phyloP scores from a whole-genome alignment of 2,888 invertebrate genomes.

The Drosophila pseudotalamancana region DNA sequence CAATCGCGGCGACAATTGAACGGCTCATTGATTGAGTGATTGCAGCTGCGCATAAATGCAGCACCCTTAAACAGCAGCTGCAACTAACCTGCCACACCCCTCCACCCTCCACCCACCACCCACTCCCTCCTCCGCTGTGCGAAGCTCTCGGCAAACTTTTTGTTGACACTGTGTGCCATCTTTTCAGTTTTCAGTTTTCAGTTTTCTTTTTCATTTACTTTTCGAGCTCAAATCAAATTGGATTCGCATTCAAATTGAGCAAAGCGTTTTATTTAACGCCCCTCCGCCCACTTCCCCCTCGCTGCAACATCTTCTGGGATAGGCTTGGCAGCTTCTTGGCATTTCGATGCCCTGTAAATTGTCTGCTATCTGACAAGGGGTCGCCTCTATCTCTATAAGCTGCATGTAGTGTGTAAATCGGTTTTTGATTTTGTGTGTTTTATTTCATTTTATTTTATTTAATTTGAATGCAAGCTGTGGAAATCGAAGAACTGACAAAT shows the following conservation, averaged over 20 bases:
- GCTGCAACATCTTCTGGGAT: constrained; percentile 5
- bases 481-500: too few species aligned
- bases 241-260: constrained; percentile 73
- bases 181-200: constrained; percentile 42
- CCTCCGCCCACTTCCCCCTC: not conserved
- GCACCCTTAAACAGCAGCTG: constrained; percentile 37
- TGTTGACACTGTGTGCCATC: constrained; percentile 68
- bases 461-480: too few species aligned
- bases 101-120: not conserved
- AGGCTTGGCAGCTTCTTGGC: constrained; percentile 43
- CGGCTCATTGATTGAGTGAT: constrained; percentile 76
- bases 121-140: not conserved
- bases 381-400: too few species aligned
- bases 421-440: too few species aligned
- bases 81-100: not conserved
- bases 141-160: constrained; percentile 35
- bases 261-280: constrained; percentile 54
- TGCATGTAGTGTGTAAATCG: too few species aligned
- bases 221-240: constrained; percentile 63
- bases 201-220: constrained; percentile 25
- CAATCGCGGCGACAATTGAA: constrained; percentile 78
- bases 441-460: too few species aligned
- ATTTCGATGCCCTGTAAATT: constrained; percentile 1
- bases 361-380: not conserved
- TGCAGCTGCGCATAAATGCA: constrained; percentile 62